Conservation (phyloP, 2,797 vertebrate genomes). For the Holocentrus rufus region DNA sequence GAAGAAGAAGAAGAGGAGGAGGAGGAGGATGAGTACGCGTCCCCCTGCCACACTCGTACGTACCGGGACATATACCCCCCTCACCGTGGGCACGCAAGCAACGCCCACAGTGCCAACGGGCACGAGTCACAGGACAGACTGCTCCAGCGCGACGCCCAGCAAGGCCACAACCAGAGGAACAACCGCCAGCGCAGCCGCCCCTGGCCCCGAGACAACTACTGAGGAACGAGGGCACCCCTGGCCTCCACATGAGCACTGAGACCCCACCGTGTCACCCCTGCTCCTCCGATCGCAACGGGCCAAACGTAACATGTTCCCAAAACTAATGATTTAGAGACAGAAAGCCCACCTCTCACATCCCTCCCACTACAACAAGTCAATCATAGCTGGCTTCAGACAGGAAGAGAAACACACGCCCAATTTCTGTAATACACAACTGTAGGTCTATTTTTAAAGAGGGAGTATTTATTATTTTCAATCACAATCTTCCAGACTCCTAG, state of each 20-base stretch:
- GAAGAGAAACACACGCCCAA: conserved; percentile 42
- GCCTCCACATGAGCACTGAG: conserved; percentile 34
- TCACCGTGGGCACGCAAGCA: conserved; percentile 85
- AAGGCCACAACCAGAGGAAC: conserved; percentile 90
- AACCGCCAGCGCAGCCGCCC: conserved; percentile 92
- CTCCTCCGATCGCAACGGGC: conserved; percentile 21
- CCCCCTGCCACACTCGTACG: conserved; percentile 79
- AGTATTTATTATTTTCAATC: conserved; percentile 23
- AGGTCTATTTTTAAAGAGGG: conserved; percentile 30
- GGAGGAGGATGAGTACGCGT: conserved; percentile 77
- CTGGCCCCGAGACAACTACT: conserved; percentile 96
- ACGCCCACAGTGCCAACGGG: conserved; percentile 87
- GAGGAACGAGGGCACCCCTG: conserved; percentile 58
- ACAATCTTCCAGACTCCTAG: conserved; percentile 38
- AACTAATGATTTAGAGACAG: conserved; percentile 6
- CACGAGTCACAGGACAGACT: conserved; percentile 90
- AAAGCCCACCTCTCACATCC: conserved; percentile 11
- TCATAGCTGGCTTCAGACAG: conserved; percentile 7
- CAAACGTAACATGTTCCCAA: conserved; percentile 16
- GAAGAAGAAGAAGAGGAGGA: conserved; percentile 74
- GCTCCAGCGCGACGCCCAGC: conserved; percentile 87
- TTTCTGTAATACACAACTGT: conserved; percentile 28
- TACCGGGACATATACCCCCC: conserved; percentile 93
- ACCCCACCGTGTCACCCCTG: conserved; percentile 3
- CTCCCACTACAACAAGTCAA: conserved; percentile 2